A percentile compares a stretch with the other conserved stretches of the same genome.
Conservation (phyloP, 2,113 vertebrate species). For the Lichenostomus cassidix region DNA sequence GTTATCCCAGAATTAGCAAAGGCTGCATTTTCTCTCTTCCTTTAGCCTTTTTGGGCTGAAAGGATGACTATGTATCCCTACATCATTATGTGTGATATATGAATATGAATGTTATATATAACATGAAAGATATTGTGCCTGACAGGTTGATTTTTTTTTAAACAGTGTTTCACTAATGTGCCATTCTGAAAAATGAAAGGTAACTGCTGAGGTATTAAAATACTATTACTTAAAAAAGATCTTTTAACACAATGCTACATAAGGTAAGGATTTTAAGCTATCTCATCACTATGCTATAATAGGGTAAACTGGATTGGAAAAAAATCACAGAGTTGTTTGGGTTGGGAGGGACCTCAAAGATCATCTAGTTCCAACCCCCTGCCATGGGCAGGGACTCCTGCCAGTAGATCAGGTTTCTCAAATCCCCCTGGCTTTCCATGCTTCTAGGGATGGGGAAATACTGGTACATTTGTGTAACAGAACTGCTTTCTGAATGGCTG, state of each 20-base stretch:
- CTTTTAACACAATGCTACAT: neutral
- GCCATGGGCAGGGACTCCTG: neutral
- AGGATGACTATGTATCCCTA: neutral
- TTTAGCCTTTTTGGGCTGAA: neutral
- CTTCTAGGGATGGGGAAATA: neutral
- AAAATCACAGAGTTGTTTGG: neutral
- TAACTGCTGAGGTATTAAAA: neutral
- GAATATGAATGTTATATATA: neutral
- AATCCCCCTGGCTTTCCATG: neutral
- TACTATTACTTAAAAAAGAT: neutral
- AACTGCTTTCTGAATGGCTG: neutral
- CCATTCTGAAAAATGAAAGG: slow-evolving; percentile 11
- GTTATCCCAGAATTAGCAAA: neutral
- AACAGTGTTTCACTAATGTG: neutral
- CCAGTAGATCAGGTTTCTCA: neutral
- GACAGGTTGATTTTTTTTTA: neutral
- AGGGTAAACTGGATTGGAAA: neutral
- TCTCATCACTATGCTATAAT: neutral
- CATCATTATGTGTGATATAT: neutral
- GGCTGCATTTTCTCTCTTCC: neutral
- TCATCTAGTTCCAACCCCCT: neutral
- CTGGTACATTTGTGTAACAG: neutral
- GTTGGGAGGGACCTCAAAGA: neutral
- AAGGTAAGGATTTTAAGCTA: neutral
- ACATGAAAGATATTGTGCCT: neutral